phyloP scores from a whole-genome alignment of 1,140 invertebrate genomes.

The Vanessa tameamea region DNA sequence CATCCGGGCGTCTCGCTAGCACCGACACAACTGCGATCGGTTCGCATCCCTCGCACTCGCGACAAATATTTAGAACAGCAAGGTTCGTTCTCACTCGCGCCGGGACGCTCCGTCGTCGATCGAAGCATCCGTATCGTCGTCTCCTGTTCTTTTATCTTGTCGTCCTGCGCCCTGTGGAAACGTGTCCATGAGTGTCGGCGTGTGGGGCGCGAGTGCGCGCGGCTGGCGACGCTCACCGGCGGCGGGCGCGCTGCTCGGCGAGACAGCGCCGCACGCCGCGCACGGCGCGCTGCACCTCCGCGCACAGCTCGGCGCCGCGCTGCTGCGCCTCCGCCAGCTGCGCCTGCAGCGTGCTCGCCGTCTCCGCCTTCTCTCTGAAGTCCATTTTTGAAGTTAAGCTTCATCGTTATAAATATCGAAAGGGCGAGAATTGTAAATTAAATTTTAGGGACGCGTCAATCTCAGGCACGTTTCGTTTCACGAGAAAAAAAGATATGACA shows the following conservation, averaged over 20 bases:
- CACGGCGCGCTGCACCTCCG: conserved; percentile 43
- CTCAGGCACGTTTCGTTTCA: too few species aligned
- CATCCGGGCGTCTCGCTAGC: conserved; percentile 30
- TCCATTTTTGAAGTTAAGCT: too few species aligned
- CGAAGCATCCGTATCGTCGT: conserved; percentile 39
- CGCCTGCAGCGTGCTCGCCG: conserved; percentile 32
- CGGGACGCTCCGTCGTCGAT: not conserved
- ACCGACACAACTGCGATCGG: conserved; percentile 14
- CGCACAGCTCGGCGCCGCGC: conserved; percentile 54
- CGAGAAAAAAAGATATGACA: too few species aligned
- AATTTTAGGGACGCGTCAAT: too few species aligned
- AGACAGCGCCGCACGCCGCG: conserved; percentile 44
- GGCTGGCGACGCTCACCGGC: not conserved
- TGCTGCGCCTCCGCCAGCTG: conserved; percentile 45
- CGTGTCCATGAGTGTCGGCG: too few species aligned
- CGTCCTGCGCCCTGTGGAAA: conserved; percentile 50
- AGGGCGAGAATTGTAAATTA: too few species aligned
- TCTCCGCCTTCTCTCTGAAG: conserved; percentile 40
- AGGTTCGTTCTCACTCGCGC: conserved; percentile 32
- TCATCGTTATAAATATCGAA: too few species aligned
- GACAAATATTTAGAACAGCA: conserved; percentile 46
- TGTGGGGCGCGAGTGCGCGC: too few species aligned
- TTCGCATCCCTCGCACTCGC: conserved; percentile 20
- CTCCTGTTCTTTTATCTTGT: conserved; percentile 53
- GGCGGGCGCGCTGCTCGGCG: conserved; percentile 31